A percentile compares a stretch with the other conserved stretches of the same genome.
Evolutionary conservation across 64 coral and sea anemone species (phyloP).

Genomic region (Pocillopora damicornis): DNA sequence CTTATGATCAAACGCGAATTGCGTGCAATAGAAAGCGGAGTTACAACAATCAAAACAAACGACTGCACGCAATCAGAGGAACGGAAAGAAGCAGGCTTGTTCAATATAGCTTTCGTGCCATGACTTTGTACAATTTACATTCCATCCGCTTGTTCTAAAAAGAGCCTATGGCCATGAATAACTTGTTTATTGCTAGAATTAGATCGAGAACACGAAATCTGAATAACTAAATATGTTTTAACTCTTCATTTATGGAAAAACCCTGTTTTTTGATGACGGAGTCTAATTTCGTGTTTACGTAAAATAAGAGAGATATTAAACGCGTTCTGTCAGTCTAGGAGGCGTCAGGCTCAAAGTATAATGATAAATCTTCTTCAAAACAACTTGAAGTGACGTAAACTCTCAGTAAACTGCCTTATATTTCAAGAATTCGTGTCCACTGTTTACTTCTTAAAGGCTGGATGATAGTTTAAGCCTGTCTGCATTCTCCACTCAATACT

Average conservation of each 20-base stretch:
- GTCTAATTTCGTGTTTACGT: constrained; percentile 22
- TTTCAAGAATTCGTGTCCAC: not conserved
- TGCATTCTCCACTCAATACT: constrained; percentile 21
- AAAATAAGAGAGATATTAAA: constrained; percentile 15
- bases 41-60: constrained; percentile 48
- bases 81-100: not conserved
- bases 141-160: not conserved
- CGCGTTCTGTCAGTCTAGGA: not conserved
- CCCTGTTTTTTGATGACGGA: constrained; percentile 10
- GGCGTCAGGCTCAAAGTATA: not conserved
- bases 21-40: constrained; percentile 14
- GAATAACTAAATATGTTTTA: not conserved
- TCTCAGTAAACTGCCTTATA: not conserved
- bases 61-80: constrained; percentile 41
- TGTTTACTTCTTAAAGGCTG: not conserved
- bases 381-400: constrained; percentile 25
- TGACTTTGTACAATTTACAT: constrained; percentile 19
- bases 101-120: constrained; percentile 34
- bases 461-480: constrained; percentile 12
- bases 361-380: not conserved
- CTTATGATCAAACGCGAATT: constrained; percentile 1
- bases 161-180: not conserved
- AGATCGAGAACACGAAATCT: not conserved
- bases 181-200: constrained; percentile 7
- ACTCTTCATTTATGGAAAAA: not conserved